These are phyloP conservation scores for Leucoraja ocellata DNA, from an alignment of 2,797 vertebrate genomes.

Conservation along the genomic window DNA sequence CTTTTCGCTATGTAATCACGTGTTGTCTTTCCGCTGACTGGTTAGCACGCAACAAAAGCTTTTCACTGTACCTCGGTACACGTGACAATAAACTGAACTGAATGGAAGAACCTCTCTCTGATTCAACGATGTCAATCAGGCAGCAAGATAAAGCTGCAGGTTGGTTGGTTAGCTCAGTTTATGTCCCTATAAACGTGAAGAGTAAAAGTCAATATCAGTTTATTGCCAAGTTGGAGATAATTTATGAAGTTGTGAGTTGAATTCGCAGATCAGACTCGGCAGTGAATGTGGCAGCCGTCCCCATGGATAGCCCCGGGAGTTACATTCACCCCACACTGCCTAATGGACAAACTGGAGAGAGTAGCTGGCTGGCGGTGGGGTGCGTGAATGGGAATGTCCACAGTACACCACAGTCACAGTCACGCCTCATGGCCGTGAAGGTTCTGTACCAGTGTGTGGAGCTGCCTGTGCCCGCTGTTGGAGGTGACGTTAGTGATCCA, in stretches of 20 bases:
- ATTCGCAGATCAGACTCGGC: background rate
- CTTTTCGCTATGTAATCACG: too few relatives aligned
- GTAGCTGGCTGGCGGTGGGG: background rate
- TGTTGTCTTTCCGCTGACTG: too few relatives aligned
- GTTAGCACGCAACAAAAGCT: too few relatives aligned
- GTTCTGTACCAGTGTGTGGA: background rate
- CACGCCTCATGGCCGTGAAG: background rate
- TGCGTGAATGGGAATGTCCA: background rate
- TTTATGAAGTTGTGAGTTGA: background rate
- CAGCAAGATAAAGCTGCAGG: background rate
- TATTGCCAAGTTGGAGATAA: background rate
- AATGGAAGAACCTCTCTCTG: background rate
- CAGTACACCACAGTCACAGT: background rate
- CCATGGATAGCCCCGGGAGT: background rate
- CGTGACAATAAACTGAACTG: too few relatives aligned
- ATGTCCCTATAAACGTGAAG: background rate
- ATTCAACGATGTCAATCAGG: background rate
- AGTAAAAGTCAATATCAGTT: background rate
- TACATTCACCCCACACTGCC: background rate
- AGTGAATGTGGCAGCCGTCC: background rate
- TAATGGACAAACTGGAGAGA: too few relatives aligned
- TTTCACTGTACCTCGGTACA: too few relatives aligned
- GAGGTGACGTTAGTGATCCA: too few relatives aligned
- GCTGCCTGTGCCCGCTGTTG: too few relatives aligned
- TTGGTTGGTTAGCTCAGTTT: background rate